Conservation (phyloP, 2,113 vertebrate species). For the Bothrops jararaca region DNA sequence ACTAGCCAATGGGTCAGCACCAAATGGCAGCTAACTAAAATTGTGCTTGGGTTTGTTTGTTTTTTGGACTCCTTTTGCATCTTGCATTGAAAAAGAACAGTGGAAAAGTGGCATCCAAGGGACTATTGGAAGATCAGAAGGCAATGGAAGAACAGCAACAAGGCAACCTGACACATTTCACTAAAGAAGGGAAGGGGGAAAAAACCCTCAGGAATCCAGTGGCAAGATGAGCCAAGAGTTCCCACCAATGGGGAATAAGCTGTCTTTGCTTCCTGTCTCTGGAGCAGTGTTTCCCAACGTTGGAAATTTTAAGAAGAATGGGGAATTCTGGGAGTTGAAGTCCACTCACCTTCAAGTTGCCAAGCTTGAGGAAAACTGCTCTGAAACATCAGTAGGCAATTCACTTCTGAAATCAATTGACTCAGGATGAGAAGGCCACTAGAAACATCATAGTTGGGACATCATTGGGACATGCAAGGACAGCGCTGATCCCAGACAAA, state of each 20-base stretch:
- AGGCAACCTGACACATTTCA: background rate
- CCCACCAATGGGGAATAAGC: background rate
- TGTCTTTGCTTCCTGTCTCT: background rate
- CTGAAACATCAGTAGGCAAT: background rate
- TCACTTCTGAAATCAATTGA: background rate
- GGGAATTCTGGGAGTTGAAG: too few relatives aligned
- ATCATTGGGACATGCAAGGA: background rate
- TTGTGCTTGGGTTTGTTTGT: background rate
- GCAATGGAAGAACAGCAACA: background rate
- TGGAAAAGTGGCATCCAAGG: background rate
- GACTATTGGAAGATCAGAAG: background rate
- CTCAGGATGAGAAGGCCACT: background rate
- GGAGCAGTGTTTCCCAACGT: too few relatives aligned
- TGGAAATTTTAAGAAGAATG: too few relatives aligned
- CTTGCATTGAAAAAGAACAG: background rate
- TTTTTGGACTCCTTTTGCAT: background rate
- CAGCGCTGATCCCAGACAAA: background rate
- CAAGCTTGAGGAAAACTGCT: background rate
- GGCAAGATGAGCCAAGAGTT: background rate
- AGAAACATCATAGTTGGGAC: background rate
- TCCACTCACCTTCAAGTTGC: too few relatives aligned
- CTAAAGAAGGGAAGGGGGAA: background rate
- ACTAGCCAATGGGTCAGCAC: background rate
- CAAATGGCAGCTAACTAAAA: background rate
- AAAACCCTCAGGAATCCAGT: background rate